Base-by-base conservation (phyloP, 1,140 invertebrate genomes). In the Piezodorus guildinii region DNA sequence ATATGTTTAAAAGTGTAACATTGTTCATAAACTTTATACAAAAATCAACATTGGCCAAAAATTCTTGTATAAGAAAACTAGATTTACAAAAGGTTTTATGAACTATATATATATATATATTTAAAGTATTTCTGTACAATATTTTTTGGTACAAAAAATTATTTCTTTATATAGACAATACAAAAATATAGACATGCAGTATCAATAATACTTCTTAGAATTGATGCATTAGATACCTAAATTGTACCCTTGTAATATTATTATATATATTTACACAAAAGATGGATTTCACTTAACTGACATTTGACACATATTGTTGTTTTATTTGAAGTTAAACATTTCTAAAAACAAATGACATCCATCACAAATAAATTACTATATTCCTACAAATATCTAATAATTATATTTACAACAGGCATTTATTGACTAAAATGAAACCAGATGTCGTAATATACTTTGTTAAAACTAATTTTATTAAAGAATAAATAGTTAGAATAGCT, bases 31-130 rank as follows among this genome's bases (percentile, higher is more conserved):
- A 49, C 46, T 49, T 49, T 49, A 19, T 49, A 49, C 46, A 49
- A 49, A 49, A 49, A 49, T 21, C 21, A 49, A 49, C 46, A 49
- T 49, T 49, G 46, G 46, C 46, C 46, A 49, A 49, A 17, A 10
- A 39, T 39, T 12, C 12, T 49, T 49, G 12, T 49, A 21, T 49
- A 49, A 6, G 46, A 49, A 49, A 49, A 49, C 46, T 49, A 49
- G n/a, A 49, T 17, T 49, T 49, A 49, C 34, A 39, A 49, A 49
- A 49, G 17, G 8, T n/a, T 49, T 49, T 49, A n/a, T 9, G 21
- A 49, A 19, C 46, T 17, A 49, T 21, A 49, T 49, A 49, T 49
- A 49, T 49, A 49, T 49, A 49, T 49, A 21, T 49, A 49, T 49
- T 17, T 10, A 5, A 49, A 19, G 46, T 49, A 49, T 49, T 19